phyloP scores from a whole-genome alignment of 2,113 vertebrate species.

The Sterna hirundo region DNA sequence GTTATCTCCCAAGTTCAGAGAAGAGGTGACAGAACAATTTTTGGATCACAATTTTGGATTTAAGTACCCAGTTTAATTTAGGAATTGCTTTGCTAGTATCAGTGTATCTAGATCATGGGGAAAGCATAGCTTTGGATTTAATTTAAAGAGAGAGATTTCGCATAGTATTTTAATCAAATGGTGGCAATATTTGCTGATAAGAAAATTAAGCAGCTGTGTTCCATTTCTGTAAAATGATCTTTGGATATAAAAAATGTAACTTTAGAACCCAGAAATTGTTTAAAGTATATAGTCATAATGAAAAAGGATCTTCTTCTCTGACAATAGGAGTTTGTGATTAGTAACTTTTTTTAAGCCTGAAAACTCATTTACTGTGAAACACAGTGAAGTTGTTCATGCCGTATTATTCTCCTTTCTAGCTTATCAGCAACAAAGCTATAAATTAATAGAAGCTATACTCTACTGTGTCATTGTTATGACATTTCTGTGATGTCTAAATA shows the following conservation, averaged over 20 bases:
- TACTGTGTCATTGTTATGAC: neutral
- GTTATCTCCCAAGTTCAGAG: neutral
- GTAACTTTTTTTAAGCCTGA: neutral
- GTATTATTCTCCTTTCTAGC: neutral
- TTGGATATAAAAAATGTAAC: neutral
- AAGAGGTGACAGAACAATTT: neutral
- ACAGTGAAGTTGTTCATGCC: neutral
- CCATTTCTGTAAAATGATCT: neutral
- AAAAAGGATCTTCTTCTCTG: neutral
- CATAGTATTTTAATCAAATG: neutral
- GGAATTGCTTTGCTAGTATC: neutral
- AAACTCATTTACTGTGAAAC: neutral
- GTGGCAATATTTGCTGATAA: neutral
- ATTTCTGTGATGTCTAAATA: neutral
- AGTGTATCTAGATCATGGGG: neutral
- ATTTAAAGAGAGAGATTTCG: neutral
- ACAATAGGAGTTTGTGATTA: neutral
- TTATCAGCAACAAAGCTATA: neutral
- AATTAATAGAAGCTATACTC: neutral
- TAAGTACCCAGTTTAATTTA: neutral
- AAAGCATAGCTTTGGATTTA: neutral
- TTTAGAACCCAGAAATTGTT: neutral
- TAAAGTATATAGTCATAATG: neutral
- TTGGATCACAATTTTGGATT: neutral
- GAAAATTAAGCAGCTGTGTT: neutral